Conservation (phyloP, 2,888 invertebrate species). For the Cylloceria caligata region DNA sequence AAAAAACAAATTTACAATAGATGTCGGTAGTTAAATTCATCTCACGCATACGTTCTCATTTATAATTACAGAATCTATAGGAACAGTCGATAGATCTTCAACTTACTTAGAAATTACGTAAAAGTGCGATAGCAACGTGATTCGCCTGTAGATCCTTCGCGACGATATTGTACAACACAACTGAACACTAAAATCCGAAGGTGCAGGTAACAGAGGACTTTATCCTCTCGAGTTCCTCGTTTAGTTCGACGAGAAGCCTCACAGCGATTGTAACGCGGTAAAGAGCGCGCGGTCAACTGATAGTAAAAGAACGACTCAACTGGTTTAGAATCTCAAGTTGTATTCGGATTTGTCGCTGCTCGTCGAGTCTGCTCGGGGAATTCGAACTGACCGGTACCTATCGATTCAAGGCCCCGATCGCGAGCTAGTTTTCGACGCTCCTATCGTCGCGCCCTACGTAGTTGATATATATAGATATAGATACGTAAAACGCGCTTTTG, state of each 20-base stretch:
- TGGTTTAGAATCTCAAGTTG: slow-evolving; percentile 3
- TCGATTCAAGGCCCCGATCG: slow-evolving; percentile 21
- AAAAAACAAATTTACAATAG: neutral
- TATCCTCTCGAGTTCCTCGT: too few species aligned
- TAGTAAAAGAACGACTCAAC: neutral
- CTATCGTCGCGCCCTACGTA: slow-evolving; percentile 7
- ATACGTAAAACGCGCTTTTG: slow-evolving; percentile 23
- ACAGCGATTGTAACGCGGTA: neutral
- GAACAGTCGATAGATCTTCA: too few species aligned
- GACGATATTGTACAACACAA: neutral
- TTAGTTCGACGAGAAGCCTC: neutral
- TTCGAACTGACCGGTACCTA: slow-evolving; percentile 21
- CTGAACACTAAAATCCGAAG: slow-evolving; percentile 41
- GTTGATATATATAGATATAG: neutral
- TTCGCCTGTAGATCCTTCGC: slow-evolving; percentile 48
- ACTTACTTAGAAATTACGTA: neutral
- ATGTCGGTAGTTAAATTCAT: too few species aligned
- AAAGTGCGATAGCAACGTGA: neutral
- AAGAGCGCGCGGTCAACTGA: neutral
- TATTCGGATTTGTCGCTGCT: neutral
- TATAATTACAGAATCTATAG: too few species aligned
- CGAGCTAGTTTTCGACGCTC: slow-evolving; percentile 12
- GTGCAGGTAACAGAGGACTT: neutral
- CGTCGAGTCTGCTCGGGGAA: slow-evolving; percentile 5
- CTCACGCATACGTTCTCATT: too few species aligned